These are phyloP conservation scores for Hirudo medicinalis DNA, from an alignment of 1,140 invertebrate genomes.

Conservation along the genomic window DNA sequence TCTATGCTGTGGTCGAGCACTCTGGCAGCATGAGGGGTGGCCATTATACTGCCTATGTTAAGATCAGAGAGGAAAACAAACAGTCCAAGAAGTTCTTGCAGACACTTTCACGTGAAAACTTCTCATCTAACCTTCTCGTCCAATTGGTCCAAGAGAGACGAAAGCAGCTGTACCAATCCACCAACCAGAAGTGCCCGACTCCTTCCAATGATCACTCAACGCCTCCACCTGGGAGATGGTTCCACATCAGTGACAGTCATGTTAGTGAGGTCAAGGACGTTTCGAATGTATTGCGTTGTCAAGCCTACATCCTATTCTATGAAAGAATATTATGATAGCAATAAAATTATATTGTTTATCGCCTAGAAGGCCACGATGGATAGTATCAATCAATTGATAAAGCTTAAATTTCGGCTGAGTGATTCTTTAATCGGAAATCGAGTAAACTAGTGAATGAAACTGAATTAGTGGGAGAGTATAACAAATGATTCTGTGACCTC, in stretches of 20 bases:
- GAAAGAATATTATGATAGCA: constrained; percentile 46
- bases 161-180: constrained; percentile 20
- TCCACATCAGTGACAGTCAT: constrained; percentile 73
- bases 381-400: no score
- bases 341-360: not conserved
- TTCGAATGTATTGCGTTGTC: constrained; percentile 61
- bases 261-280: constrained; percentile 62
- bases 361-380: no score
- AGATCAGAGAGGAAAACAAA: constrained; percentile 36
- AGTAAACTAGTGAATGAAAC: no score
- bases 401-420: no score
- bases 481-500: no score
- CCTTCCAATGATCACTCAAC: constrained; percentile 16
- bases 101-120: constrained; percentile 29
- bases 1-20: constrained; percentile 90
- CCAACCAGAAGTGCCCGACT: constrained; percentile 25
- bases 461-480: no score
- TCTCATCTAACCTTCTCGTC: constrained; percentile 27
- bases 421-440: no score
- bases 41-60: constrained; percentile 86
- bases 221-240: constrained; percentile 62
- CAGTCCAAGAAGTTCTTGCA: constrained; percentile 33
- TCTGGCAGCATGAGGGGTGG: constrained; percentile 74
- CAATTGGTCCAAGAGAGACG: constrained; percentile 25
- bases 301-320: constrained; percentile 96